phyloP scores from a whole-genome alignment of 2,888 invertebrate genomes.

The Cyrtodaria siliqua region DNA sequence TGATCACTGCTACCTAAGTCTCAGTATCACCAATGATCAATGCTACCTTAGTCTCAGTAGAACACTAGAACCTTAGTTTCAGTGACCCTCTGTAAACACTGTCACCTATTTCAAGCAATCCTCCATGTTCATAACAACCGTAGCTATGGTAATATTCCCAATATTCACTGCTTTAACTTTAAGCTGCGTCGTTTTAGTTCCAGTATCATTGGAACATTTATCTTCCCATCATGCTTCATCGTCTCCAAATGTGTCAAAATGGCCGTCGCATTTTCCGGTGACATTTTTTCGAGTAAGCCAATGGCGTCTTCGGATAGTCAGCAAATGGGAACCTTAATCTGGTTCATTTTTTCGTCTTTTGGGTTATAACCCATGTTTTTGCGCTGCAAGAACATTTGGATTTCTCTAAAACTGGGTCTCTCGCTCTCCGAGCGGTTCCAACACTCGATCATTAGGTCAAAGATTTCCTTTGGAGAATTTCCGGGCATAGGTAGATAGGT shows the following conservation, averaged over 20 bases:
- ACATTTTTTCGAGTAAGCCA: constrained; percentile 37
- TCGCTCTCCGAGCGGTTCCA: constrained; percentile 94
- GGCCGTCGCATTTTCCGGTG: constrained; percentile 47
- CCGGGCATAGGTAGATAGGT: constrained; percentile 90
- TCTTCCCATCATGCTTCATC: constrained; percentile 29
- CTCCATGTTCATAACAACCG: too few relatives aligned
- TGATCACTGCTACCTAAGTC: too few relatives aligned
- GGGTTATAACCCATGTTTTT: constrained; percentile 86
- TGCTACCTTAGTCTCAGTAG: too few relatives aligned
- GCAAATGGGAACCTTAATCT: constrained; percentile 81
- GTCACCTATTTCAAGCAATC: too few relatives aligned
- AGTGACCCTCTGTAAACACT: too few relatives aligned
- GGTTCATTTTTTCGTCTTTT: constrained; percentile 83
- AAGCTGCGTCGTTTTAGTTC: constrained; percentile 44
- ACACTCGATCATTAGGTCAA: constrained; percentile 96
- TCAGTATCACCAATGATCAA: too few relatives aligned
- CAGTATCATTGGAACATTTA: constrained; percentile 31
- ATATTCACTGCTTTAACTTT: constrained; percentile 3
- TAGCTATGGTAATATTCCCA: too few relatives aligned
- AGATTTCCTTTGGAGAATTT: constrained; percentile 94
- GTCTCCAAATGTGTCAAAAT: constrained; percentile 41
- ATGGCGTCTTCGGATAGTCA: constrained; percentile 59
- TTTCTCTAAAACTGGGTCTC: constrained; percentile 94
- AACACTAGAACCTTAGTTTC: too few relatives aligned
- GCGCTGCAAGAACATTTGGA: constrained; percentile 92